Percentiles rank a stretch among this genome's conserved stretches.
These are phyloP conservation scores for Drosophila jambulina DNA, from an alignment of 1,140 invertebrate species.

Conservation along the genomic window DNA sequence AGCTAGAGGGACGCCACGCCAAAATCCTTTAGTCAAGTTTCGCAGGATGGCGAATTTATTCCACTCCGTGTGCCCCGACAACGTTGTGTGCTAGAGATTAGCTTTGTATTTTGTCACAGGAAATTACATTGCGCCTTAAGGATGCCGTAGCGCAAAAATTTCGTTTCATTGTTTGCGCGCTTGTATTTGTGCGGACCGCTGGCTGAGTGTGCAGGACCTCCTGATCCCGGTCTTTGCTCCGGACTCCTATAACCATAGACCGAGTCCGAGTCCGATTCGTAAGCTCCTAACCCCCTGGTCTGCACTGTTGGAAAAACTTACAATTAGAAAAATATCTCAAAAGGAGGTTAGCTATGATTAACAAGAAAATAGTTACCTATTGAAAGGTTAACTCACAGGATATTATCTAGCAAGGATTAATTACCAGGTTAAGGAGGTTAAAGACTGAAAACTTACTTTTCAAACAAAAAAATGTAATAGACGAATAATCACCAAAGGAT, in stretches of 20 bases:
- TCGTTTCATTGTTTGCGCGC: conserved; percentile 75
- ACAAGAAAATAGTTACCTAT: too few relatives aligned
- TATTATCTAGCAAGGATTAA: background rate
- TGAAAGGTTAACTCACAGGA: too few relatives aligned
- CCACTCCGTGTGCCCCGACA: conserved; percentile 35
- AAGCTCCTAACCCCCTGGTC: background rate
- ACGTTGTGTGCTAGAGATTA: conserved; percentile 67
- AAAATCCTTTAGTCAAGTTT: conserved; percentile 75
- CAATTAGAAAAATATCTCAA: background rate
- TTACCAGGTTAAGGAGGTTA: too few relatives aligned
- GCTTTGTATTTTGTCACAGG: conserved; percentile 84
- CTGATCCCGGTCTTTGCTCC: conserved; percentile 37
- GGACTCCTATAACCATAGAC: conserved; percentile 29
- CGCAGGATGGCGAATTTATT: conserved; percentile 43
- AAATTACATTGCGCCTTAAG: conserved; percentile 83
- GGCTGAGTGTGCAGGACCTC: conserved; percentile 42
- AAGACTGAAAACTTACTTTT: too few relatives aligned
- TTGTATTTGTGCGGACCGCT: conserved; percentile 14
- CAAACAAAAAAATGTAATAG: too few relatives aligned
- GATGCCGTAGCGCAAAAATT: conserved; percentile 72
- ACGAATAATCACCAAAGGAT: too few relatives aligned
- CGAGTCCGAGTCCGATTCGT: conserved; percentile 18
- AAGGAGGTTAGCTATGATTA: background rate
- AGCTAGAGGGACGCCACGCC: background rate
- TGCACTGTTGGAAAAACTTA: conserved; percentile 9